phyloP scores from a whole-genome alignment of 2,888 invertebrate species.

The Cataglyphis albicans region DNA sequence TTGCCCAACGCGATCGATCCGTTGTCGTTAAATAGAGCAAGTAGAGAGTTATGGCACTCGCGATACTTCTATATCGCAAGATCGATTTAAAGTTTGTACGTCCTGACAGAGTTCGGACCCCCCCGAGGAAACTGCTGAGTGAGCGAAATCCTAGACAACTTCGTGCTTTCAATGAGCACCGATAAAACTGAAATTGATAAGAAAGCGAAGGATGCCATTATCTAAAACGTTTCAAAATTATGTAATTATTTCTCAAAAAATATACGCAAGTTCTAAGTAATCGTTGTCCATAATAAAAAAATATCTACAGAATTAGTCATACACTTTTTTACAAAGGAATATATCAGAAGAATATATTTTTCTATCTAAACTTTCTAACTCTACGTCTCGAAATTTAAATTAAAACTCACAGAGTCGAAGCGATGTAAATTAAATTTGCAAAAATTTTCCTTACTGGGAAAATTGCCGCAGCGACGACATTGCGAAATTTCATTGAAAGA shows the following conservation, averaged over 20 bases:
- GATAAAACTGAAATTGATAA: slow-evolving; percentile 75
- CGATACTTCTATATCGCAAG: slow-evolving; percentile 60
- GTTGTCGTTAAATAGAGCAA: slow-evolving; percentile 65
- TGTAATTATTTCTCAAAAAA: background rate
- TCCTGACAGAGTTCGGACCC: slow-evolving; percentile 59
- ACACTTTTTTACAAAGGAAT: slow-evolving; percentile 15
- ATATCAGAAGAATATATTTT: background rate
- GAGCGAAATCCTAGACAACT: slow-evolving; percentile 67
- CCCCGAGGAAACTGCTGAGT: slow-evolving; percentile 63
- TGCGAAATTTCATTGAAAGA: slow-evolving; percentile 43
- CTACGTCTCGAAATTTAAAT: slow-evolving; percentile 40
- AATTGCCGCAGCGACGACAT: slow-evolving; percentile 21
- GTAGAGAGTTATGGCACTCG: slow-evolving; percentile 65
- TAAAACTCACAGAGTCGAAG: slow-evolving; percentile 35
- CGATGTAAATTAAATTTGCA: slow-evolving; percentile 39
- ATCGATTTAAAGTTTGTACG: slow-evolving; percentile 67
- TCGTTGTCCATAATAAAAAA: too few relatives aligned
- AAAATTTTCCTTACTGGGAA: slow-evolving; percentile 33
- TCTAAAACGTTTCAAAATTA: slow-evolving; percentile 11
- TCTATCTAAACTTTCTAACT: slow-evolving; percentile 12
- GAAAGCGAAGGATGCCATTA: slow-evolving; percentile 61
- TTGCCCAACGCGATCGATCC: slow-evolving; percentile 53
- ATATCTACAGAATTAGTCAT: background rate
- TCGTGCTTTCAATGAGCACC: slow-evolving; percentile 71
- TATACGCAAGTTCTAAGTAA: background rate